A percentile compares a stretch with the other conserved stretches of the same genome.
phyloP scores from a whole-genome alignment of 2,113 vertebrate genomes.

The Varanus komodoensis region DNA sequence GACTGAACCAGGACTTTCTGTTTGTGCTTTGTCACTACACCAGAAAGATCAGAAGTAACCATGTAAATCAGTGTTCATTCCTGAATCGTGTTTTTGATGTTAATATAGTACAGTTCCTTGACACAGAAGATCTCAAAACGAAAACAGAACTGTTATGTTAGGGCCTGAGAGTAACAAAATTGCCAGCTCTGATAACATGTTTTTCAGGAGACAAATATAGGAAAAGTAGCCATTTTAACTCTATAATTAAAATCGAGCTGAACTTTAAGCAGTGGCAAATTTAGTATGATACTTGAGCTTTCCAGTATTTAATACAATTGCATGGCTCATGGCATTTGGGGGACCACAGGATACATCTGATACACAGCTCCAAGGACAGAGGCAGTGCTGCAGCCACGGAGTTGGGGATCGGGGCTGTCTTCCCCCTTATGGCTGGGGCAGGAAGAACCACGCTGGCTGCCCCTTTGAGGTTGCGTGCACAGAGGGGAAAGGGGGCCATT shows the following conservation, averaged over 20 bases:
- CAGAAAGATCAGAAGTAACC: neutral
- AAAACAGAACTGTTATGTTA: neutral
- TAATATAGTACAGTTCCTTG: neutral
- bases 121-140: neutral
- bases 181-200: neutral
- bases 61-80: neutral
- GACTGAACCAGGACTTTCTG: neutral
- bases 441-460: too few species aligned
- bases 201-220: neutral
- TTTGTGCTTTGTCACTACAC: neutral
- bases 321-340: too few species aligned
- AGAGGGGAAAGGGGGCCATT: too few species aligned
- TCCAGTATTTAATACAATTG: neutral
- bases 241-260: neutral
- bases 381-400: too few species aligned
- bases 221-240: neutral
- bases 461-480: too few species aligned
- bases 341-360: too few species aligned
- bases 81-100: neutral
- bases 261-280: neutral
- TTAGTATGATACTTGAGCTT: neutral
- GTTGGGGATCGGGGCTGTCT: too few species aligned
- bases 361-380: too few species aligned
- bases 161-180: neutral
- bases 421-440: too few species aligned